phyloP scores from a whole-genome alignment of 2,113 vertebrate species.

The Alethe diademata region DNA sequence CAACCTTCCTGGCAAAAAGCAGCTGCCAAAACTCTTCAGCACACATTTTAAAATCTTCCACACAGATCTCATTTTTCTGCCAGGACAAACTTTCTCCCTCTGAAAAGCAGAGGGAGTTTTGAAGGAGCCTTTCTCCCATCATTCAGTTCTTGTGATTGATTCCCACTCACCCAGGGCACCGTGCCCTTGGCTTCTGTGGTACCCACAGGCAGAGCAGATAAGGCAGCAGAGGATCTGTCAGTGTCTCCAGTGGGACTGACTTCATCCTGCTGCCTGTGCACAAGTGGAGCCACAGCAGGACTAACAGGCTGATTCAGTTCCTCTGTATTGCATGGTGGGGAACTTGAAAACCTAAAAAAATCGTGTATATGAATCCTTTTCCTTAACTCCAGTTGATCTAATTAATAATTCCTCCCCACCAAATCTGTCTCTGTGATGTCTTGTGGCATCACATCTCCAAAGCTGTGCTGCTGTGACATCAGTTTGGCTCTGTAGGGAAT shows the following conservation, averaged over 20 bases:
- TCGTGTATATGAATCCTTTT: not conserved
- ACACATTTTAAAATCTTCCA: not conserved
- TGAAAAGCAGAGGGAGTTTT: not conserved
- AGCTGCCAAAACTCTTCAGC: conserved; percentile 5
- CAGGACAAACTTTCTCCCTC: conserved; percentile 4
- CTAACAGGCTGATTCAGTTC: not conserved
- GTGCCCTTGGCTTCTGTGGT: not conserved
- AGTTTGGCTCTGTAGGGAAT: not conserved
- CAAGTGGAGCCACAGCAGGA: not conserved
- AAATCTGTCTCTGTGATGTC: not conserved
- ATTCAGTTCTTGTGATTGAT: not conserved
- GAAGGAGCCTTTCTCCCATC: not conserved
- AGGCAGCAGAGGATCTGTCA: not conserved
- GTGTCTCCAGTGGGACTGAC: not conserved
- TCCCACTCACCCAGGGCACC: not conserved
- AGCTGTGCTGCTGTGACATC: not conserved
- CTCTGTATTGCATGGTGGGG: not conserved
- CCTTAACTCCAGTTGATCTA: not conserved
- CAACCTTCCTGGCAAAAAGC: not conserved
- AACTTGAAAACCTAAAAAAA: not conserved
- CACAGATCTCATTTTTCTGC: not conserved
- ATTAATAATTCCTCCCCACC: not conserved
- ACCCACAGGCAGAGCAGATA: not conserved
- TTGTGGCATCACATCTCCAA: not conserved
- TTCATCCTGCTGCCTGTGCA: not conserved